Evolutionary conservation across 2,113 vertebrate genomes (phyloP).

Genomic region (Mesitornis unicolor): DNA sequence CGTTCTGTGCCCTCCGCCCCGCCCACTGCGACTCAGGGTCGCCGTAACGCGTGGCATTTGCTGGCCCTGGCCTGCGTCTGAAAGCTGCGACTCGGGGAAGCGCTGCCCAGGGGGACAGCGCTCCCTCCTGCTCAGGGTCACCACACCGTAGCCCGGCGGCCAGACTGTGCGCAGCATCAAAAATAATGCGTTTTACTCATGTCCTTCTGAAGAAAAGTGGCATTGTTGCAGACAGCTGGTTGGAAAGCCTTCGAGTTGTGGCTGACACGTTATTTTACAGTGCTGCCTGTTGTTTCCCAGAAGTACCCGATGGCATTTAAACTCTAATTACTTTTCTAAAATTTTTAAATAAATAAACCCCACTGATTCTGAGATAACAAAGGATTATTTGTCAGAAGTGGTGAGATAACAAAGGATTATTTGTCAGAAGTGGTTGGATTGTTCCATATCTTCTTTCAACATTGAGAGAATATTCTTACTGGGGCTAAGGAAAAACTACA

Average conservation of each 20-base stretch:
- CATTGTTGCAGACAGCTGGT: not conserved
- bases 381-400: too few relatives aligned
- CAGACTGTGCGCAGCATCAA: too few relatives aligned
- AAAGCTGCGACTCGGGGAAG: too few relatives aligned
- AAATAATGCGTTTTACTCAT: fast-evolving
- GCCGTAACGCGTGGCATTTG: fast-evolving
- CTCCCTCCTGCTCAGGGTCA: too few relatives aligned
- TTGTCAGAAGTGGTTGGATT: not conserved
- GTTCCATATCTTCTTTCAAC: not conserved
- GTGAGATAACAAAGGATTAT: not conserved
- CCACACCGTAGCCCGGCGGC: too few relatives aligned
- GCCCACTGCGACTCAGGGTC: fast-evolving
- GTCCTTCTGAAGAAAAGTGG: not conserved
- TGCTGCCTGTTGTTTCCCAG: not conserved
- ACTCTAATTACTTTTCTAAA: not conserved
- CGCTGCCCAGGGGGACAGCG: too few relatives aligned
- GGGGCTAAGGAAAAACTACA: not conserved
- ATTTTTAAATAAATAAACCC: too few relatives aligned
- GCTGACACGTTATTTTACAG: too few relatives aligned
- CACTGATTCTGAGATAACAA: too few relatives aligned
- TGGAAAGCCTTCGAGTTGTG: not conserved
- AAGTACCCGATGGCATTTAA: not conserved
- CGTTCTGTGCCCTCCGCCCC: fast-evolving
- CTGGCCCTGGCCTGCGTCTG: too few relatives aligned
- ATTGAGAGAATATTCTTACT: not conserved